Evolutionary conservation across 2,797 vertebrate species (phyloP), one percentile per base, ranked within the genome.

Genomic region (Staurois parvus): DNA sequence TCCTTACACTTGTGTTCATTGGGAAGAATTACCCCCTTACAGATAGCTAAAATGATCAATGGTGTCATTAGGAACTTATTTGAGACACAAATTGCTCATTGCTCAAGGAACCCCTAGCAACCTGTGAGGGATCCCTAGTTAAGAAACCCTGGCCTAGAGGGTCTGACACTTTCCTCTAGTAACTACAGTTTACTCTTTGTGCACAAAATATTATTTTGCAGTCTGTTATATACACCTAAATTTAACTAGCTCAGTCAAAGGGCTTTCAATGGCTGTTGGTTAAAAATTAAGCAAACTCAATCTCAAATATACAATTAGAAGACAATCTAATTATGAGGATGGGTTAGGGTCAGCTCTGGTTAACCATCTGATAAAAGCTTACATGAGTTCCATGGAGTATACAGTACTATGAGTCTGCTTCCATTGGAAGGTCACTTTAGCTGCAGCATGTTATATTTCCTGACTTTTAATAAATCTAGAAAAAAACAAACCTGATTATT

Each of bases 281-380:
- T 62, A 30, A 45, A 72, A 84, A 21, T 66, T 66, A 45, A 30
- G 40, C 42, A 79, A 84, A 84, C 34, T 72, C 28, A 72, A 67
- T 84, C 78, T 79, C 8, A 64, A 66, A 19, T 66, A 29, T 11
- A 79, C 52, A 79, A 84, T 84, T 84, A 84, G 32, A 52, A n/a
- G 64, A 37, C 17, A 77, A 84, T 84, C 48, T 62, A 70, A 84
- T 84, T 77, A 84, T 62, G n/a, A 29, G 77, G 82, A 84, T 84
- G 76, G 75, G 79, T 84, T 79, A 66, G 83, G 76, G 83, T 84
- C 83, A 84, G 56, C 32, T 45, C 30, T 34, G 64, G 64, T 79
- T 78, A 10, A 19, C 75, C 56, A 78, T 69, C 32, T 78, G 48
- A 84, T 40, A 28, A 72, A 72, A 72, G 34, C 74, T 56, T 30